phyloP scores from a whole-genome alignment of 2,113 vertebrate genomes.

The Diadophis punctatus region DNA sequence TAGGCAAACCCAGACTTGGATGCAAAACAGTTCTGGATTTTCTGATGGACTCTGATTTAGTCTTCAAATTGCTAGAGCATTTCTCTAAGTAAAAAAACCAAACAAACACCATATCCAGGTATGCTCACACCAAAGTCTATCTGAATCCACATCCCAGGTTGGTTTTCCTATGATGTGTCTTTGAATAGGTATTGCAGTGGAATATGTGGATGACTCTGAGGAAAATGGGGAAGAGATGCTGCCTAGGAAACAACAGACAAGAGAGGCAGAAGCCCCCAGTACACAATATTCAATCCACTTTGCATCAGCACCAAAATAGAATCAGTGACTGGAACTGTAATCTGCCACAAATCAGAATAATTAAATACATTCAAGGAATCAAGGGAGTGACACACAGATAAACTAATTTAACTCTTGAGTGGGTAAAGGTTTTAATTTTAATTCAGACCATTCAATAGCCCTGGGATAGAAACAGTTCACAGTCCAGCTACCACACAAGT shows the following conservation, averaged over 20 bases:
- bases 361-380: background rate
- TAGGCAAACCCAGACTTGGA: background rate
- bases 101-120: background rate
- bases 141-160: background rate
- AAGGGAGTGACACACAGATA: background rate
- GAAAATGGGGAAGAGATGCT: background rate
- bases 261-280: too few species aligned
- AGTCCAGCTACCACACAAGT: constrained; percentile 19
- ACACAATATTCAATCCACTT: background rate
- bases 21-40: background rate
- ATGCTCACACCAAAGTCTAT: background rate
- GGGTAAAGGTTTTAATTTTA: constrained; percentile 13
- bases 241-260: background rate
- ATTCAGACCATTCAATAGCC: constrained; percentile 13
- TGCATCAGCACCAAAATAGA: background rate
- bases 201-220: background rate
- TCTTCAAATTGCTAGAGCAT: background rate
- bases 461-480: background rate
- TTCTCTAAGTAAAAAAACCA: background rate
- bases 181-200: background rate
- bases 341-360: background rate
- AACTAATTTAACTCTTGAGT: background rate
- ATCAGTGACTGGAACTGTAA: background rate
- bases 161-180: background rate
- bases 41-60: background rate